Percentiles rank a stretch among this genome's conserved stretches.
phyloP scores from a whole-genome alignment of 2,113 vertebrate species.

The Asarcornis scutulata region DNA sequence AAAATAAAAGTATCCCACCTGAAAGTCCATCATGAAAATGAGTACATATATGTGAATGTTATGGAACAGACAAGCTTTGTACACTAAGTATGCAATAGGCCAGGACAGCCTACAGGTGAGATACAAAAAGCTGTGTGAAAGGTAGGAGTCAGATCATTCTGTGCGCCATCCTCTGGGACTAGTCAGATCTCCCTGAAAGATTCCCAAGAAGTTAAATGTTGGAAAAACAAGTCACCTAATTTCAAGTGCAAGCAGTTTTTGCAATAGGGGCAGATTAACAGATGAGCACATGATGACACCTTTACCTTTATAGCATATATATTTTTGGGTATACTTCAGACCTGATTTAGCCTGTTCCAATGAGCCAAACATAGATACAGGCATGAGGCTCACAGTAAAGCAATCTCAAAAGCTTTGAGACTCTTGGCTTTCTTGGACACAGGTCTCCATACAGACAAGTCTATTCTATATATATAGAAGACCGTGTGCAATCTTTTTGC shows the following conservation, averaged over 20 bases:
- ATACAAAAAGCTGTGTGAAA: background rate
- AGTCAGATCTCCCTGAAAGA: background rate
- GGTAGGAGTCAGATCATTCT: background rate
- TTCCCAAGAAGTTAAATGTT: background rate
- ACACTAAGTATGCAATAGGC: accelerated
- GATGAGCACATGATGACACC: background rate
- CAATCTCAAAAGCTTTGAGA: background rate
- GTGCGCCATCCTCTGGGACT: background rate
- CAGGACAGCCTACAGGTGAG: background rate
- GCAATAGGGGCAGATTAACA: background rate
- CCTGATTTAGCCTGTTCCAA: background rate
- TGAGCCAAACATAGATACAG: background rate
- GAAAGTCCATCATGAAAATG: background rate
- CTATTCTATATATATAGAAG: background rate
- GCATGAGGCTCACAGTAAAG: background rate
- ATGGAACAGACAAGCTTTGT: background rate
- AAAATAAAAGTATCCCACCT: background rate
- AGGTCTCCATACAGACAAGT: background rate
- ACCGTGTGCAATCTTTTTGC: background rate
- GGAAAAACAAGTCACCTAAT: background rate
- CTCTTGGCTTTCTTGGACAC: background rate
- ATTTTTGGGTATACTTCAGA: background rate
- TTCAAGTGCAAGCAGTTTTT: background rate
- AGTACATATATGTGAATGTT: background rate
- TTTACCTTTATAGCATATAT: background rate